Percentiles rank a stretch among this genome's conserved stretches.
These are phyloP conservation scores for Zaprionus tsacasi DNA, from an alignment of 1,140 invertebrate species.

Conservation along the genomic window DNA sequence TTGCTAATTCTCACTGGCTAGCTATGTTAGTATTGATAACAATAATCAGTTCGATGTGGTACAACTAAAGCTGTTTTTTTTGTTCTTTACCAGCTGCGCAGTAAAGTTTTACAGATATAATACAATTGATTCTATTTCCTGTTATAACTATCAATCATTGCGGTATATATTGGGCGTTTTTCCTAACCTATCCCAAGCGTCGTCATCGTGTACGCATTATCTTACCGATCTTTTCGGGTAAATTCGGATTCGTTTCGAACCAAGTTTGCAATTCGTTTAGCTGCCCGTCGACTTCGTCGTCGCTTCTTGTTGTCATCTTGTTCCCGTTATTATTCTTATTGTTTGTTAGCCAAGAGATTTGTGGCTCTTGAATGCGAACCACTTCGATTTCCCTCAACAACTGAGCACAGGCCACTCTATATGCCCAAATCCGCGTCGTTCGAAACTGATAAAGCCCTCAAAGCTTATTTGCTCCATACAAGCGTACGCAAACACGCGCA, in stretches of 20 bases:
- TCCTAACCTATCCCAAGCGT: conserved; percentile 12
- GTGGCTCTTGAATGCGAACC: conserved; percentile 3
- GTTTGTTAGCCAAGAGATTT: neutral
- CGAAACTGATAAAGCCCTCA: conserved; percentile 44
- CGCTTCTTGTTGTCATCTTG: conserved; percentile 1
- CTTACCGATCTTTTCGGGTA: conserved; percentile 76
- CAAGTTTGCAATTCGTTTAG: conserved; percentile 57
- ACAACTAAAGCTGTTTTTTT: neutral
- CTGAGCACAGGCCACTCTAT: conserved; percentile 20
- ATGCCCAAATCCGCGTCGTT: conserved; percentile 29
- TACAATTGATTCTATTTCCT: conserved; percentile 1
- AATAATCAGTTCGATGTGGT: conserved; percentile 13
- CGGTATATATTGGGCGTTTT: too few species aligned
- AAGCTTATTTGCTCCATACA: conserved; percentile 35
- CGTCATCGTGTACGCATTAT: neutral
- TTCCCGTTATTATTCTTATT: conserved; percentile 1
- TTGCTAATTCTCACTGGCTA: neutral
- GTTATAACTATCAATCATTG: neutral
- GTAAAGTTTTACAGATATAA: neutral
- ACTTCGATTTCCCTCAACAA: conserved; percentile 27
- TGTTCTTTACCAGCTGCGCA: neutral
- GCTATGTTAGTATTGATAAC: conserved; percentile 26
- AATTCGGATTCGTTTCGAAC: conserved; percentile 68
- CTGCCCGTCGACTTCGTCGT: conserved; percentile 39
- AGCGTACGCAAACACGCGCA: neutral